Percentiles rank a stretch among this genome's conserved stretches.
These are phyloP conservation scores for Torymus aiolomorphi DNA, from an alignment of 2,888 invertebrate species.

Conservation along the genomic window DNA sequence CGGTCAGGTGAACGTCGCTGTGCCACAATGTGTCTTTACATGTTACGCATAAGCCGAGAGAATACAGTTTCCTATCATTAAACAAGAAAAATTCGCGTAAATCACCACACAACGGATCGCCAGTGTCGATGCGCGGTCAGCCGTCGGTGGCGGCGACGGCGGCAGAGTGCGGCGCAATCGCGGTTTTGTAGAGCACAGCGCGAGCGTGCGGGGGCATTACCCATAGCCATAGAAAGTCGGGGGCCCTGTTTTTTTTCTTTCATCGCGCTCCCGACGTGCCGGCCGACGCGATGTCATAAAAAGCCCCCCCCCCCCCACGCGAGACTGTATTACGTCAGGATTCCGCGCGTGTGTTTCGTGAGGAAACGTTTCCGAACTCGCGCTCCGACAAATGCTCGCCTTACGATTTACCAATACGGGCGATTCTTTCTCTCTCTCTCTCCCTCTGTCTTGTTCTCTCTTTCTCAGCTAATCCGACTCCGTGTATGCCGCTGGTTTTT, in stretches of 20 bases:
- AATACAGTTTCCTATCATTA: neutral
- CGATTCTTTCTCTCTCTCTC: constrained; percentile 30
- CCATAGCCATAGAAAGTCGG: constrained; percentile 40
- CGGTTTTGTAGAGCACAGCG: constrained; percentile 35
- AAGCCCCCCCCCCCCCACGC: neutral
- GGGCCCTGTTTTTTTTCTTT: constrained; percentile 11
- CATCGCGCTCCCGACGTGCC: constrained; percentile 27
- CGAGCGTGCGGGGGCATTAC: neutral
- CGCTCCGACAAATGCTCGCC: neutral
- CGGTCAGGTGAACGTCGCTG: too few species aligned
- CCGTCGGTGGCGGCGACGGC: too few species aligned
- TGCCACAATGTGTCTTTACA: too few species aligned
- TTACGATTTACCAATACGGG: constrained; percentile 33
- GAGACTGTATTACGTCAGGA: constrained; percentile 36
- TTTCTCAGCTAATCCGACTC: too few species aligned
- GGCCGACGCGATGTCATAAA: constrained; percentile 37
- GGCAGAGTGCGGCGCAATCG: constrained; percentile 37
- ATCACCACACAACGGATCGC: constrained; percentile 16
- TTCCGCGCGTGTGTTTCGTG: constrained; percentile 47
- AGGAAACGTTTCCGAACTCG: constrained; percentile 50
- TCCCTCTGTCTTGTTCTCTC: neutral
- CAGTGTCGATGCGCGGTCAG: neutral
- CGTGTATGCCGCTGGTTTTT: neutral
- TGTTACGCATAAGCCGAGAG: too few species aligned
- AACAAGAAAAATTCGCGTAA: constrained; percentile 29